Evolutionary conservation across 1,140 invertebrate genomes (phyloP), one percentile per base, ranked within the genome.

Genomic region (Diachasmimorpha longicaudata): DNA sequence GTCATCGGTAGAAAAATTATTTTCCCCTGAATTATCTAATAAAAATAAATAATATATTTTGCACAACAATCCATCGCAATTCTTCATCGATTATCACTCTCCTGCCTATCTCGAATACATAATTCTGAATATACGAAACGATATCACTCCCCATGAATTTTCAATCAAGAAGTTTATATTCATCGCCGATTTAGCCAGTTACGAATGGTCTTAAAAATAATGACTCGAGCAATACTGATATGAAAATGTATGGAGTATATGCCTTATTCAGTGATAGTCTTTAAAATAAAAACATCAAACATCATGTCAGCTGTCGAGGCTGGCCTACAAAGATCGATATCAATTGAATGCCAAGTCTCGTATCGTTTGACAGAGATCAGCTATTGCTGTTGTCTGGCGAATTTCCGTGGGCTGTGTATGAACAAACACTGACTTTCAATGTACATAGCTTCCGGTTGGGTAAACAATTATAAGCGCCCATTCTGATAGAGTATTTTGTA

Each of bases 381-480:
- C 71, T 36, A 39, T 23, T 55, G 70, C 48, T 75, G 39, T 21
- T 75, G 69, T 72, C 69, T 42, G 66, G 36, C 58, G 42, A n/a
- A 46, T 67, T 52, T 46, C 72, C 68, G 70, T 66, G 37, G 78
- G 75, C 80, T 80, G 74, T 82, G 80, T 82, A 80, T 70, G 16
- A 55, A 77, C 80, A 81, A 78, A 77, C 80, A 80, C 78, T 68
- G 74, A 73, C 73, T 58, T 72, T 46, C 46, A 72, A 72, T 81
- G 79, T 81, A 76, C 82, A 81, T 81, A 83, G 83, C 83, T 88
- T 86, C 85, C 85, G 84, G 79, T 87, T 79, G 81, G 81, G 80
- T 84, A 85, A 86, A 86, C 85, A 86, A 87, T 87, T 86, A 86
- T 84, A 82, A 81, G 80, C 80, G 79, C 80, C 82, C 79, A 75